Evolutionary conservation across 1,140 invertebrate species (phyloP), one percentile per base, ranked within the genome.

Genomic region (Calephelis virginiensis): DNA sequence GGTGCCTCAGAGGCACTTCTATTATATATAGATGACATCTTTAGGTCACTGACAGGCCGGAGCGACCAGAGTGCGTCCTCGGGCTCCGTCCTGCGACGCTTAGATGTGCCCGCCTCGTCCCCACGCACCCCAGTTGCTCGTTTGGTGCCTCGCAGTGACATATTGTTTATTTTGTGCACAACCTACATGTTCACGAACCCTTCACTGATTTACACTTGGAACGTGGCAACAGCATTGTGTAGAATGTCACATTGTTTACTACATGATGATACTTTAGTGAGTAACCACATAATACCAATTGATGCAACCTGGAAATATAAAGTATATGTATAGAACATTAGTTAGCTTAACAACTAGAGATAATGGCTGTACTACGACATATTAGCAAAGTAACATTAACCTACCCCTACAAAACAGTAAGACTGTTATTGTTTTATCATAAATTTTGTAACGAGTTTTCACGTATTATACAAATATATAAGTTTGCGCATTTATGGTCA

Each of bases 21-120:
- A 89, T 98, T 97, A 89, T 97, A 98, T 81, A 97, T 97, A 82
- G 95, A 95, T 78, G 95, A 95, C 92, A 96, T 96, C 92, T 97
- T 97, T 81, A 97, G 94, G 90, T 97, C 96, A 87, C 94, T 95
- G 79, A 96, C 93, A 76, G 96, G 94, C 70, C 96, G 93, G 74
- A 96, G 95, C 82, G 96, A 96, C 96, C 96, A 97, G 70, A 94
- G 93, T 75, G 93, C 92, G 78, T 94, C 94, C 74, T 94, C 93
- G 76, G 94, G 92, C 92, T 93, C 94, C 85, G 93, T 92, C 85
- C 94, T 92, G 81, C 94, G 94, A 82, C 94, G 93, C 84, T 95
- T 94, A 77, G 93, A 93, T 81, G 93, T 92, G 84, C 93, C 93
- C 78, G 93, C 86, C 86, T 94, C 93, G 78, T 93, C 92, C 80